Evolutionary conservation across 2,888 invertebrate species (phyloP).

Genomic region (Pomacea canaliculata): DNA sequence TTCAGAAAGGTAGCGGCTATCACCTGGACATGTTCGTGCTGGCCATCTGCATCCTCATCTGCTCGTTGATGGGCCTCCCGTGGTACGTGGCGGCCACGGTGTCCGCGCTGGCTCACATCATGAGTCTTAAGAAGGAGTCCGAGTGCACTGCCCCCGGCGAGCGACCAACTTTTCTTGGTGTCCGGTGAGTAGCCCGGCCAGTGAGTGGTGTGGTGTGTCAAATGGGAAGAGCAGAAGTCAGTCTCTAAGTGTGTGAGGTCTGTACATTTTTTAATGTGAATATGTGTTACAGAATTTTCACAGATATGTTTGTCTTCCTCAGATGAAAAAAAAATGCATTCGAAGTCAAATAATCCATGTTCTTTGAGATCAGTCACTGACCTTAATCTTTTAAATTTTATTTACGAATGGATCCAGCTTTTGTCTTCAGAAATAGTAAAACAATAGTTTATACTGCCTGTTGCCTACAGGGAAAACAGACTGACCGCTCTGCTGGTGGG

Average conservation of each 20-base stretch:
- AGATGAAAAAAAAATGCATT: too few relatives aligned
- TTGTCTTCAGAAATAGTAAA: too few relatives aligned
- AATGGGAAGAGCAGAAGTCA: too few relatives aligned
- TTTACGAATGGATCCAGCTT: too few relatives aligned
- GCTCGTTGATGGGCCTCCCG: constrained; percentile 92
- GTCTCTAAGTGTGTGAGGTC: too few relatives aligned
- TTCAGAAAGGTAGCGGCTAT: constrained; percentile 92
- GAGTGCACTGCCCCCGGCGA: constrained; percentile 98
- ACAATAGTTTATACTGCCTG: not conserved
- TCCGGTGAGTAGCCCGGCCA: constrained; percentile 72
- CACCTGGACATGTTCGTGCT: constrained; percentile 93
- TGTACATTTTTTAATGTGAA: too few relatives aligned
- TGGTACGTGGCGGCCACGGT: constrained; percentile 91
- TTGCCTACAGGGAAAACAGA: constrained; percentile 76
- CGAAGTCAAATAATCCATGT: too few relatives aligned
- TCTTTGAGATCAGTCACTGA: too few relatives aligned
- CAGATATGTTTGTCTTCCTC: too few relatives aligned
- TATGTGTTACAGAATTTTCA: too few relatives aligned
- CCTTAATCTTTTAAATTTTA: too few relatives aligned
- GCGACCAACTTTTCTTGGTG: constrained; percentile 94
- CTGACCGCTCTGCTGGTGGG: constrained; percentile 94
- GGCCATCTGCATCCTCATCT: constrained; percentile 87
- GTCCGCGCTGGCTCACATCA: constrained; percentile 95
- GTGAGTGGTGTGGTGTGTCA: not conserved
- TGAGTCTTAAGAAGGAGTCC: constrained; percentile 93